These are phyloP conservation scores for Trogon melanurus DNA, from an alignment of 2,113 vertebrate genomes.

Conservation along the genomic window DNA sequence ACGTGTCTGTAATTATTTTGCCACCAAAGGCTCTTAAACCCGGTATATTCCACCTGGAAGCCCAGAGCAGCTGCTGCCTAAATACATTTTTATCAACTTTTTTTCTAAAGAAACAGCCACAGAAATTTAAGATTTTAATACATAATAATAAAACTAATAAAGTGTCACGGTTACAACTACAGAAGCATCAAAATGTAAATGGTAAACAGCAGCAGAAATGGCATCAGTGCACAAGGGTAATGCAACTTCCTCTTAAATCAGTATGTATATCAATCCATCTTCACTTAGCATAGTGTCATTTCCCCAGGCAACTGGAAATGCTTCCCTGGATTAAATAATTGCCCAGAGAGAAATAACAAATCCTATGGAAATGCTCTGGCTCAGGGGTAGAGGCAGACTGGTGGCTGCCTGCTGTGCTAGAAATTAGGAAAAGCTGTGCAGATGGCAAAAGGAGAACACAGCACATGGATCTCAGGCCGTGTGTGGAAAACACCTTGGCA, in stretches of 20 bases:
- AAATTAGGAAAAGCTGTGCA: neutral
- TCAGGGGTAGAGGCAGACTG: neutral
- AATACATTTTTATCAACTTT: neutral
- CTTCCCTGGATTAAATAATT: neutral
- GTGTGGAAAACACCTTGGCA: neutral
- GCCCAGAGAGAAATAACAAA: neutral
- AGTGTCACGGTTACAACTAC: neutral
- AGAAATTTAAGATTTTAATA: neutral
- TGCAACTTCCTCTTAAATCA: neutral
- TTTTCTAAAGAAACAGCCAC: neutral
- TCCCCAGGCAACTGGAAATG: neutral
- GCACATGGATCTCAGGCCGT: fast-evolving
- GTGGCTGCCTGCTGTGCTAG: neutral
- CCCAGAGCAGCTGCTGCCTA: neutral
- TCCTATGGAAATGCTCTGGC: neutral
- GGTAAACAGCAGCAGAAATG: neutral
- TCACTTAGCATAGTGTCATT: neutral
- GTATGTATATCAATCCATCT: neutral
- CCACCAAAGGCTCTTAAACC: neutral
- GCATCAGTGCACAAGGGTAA: neutral
- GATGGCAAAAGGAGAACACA: neutral
- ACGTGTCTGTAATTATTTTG: neutral
- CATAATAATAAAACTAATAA: neutral
- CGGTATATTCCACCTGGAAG: neutral
- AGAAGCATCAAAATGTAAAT: neutral